Evolutionary conservation across 2,888 invertebrate species (phyloP).

Genomic region (Chironomus riparius): DNA sequence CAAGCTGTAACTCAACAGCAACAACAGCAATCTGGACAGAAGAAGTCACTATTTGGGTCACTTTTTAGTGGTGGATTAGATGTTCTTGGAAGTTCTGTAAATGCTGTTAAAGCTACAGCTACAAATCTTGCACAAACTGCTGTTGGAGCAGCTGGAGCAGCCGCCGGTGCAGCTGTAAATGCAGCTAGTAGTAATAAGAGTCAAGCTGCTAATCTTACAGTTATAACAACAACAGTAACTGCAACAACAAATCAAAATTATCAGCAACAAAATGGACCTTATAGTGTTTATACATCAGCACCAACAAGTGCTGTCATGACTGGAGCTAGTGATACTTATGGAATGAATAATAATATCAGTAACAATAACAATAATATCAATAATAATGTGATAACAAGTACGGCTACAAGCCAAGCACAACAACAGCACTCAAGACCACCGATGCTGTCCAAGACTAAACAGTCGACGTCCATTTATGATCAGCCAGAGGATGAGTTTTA

Average conservation of each 20-base stretch:
- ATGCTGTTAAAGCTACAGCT: constrained; percentile 13
- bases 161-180: constrained; percentile 1
- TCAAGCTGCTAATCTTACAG: neutral
- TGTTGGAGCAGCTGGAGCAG: constrained; percentile 1
- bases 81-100: constrained; percentile 15
- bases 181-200: neutral
- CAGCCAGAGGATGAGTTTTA: constrained; percentile 15
- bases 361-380: no score
- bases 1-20: neutral
- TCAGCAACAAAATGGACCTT: neutral
- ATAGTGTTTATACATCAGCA: neutral
- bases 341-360: no score
- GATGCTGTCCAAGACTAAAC: neutral
- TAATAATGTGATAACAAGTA: neutral
- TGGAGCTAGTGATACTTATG: no score
- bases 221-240: neutral
- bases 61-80: constrained; percentile 7
- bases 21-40: neutral
- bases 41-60: constrained; percentile 21
- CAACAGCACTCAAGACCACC: no score
- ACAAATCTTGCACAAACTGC: constrained; percentile 19
- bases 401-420: neutral
- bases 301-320: neutral
- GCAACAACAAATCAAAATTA: neutral
- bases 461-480: constrained; percentile 10